Percentiles rank a stretch among this genome's conserved stretches.
phyloP scores from a whole-genome alignment of 2,797 vertebrate genomes.

The Mormyrus hasselquistii region DNA sequence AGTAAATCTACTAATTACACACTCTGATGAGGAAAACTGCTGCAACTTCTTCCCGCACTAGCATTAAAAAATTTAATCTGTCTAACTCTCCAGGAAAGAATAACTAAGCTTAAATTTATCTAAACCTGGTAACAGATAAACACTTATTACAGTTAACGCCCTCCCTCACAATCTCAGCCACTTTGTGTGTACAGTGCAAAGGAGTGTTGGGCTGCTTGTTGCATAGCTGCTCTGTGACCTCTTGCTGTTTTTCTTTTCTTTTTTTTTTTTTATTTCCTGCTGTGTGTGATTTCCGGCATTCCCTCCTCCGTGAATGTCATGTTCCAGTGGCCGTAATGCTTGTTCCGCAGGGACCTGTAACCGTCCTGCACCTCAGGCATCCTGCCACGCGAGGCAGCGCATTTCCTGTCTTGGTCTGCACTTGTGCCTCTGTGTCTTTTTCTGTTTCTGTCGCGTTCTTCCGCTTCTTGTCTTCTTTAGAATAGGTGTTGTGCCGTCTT shows the following conservation, averaged over 20 bases:
- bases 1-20: slow-evolving; percentile 63
- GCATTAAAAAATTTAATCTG: slow-evolving; percentile 11
- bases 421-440: slow-evolving; percentile 57
- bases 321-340: slow-evolving; percentile 66
- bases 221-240: slow-evolving; percentile 66
- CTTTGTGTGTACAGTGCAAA: slow-evolving; percentile 56
- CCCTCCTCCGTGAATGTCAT: slow-evolving; percentile 52
- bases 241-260: slow-evolving; percentile 70
- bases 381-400: slow-evolving; percentile 21
- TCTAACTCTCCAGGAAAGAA: slow-evolving; percentile 11
- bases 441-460: slow-evolving; percentile 34
- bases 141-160: not conserved
- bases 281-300: slow-evolving; percentile 37
- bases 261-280: slow-evolving; percentile 47
- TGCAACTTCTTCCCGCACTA: slow-evolving; percentile 16
- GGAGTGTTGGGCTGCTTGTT: slow-evolving; percentile 68
- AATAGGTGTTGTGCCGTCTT: slow-evolving; percentile 8
- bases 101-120: slow-evolving; percentile 6
- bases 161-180: slow-evolving; percentile 22
- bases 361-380: slow-evolving; percentile 63
- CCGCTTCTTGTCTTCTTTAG: not conserved
- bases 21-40: slow-evolving; percentile 51
- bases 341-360: slow-evolving; percentile 67
- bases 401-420: not conserved
- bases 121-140: slow-evolving; percentile 23